phyloP scores from a whole-genome alignment of 2,797 vertebrate genomes.

The Oreortyx pictus region DNA sequence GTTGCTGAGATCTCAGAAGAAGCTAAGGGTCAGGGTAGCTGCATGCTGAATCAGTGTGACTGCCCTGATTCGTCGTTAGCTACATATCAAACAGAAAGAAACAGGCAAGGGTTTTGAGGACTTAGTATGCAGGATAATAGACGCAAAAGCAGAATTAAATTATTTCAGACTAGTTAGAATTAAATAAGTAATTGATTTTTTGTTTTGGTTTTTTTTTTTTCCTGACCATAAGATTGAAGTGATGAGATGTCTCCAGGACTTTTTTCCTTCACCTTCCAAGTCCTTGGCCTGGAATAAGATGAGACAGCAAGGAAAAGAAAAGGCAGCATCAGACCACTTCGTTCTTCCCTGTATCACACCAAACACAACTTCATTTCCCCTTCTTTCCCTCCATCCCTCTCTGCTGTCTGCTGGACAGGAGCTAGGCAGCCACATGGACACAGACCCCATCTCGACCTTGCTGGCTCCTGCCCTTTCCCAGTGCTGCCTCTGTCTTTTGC shows the following conservation, averaged over 20 bases:
- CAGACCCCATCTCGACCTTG: not conserved
- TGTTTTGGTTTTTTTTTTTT: not conserved
- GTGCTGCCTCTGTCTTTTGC: not conserved
- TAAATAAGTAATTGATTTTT: not conserved
- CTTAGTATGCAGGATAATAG: not conserved
- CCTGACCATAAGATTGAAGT: not conserved
- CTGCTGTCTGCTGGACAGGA: not conserved
- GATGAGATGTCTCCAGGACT: not conserved
- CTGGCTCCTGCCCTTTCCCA: not conserved
- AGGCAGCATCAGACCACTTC: not conserved
- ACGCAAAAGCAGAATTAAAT: not conserved
- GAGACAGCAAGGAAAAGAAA: not conserved
- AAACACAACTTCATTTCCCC: not conserved
- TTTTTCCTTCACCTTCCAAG: not conserved
- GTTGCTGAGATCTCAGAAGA: not conserved
- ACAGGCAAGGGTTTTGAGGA: not conserved
- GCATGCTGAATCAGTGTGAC: not conserved
- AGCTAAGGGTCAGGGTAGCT: not conserved
- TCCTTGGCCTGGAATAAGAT: not conserved
- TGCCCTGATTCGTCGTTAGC: not conserved
- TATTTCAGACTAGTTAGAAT: not conserved
- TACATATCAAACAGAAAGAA: not conserved
- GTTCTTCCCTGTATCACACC: not conserved
- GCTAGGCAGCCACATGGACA: accelerated
- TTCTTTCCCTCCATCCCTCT: not conserved